These are phyloP conservation scores for Zosterops borbonicus DNA, from an alignment of 2,113 vertebrate species.

Conservation along the genomic window DNA sequence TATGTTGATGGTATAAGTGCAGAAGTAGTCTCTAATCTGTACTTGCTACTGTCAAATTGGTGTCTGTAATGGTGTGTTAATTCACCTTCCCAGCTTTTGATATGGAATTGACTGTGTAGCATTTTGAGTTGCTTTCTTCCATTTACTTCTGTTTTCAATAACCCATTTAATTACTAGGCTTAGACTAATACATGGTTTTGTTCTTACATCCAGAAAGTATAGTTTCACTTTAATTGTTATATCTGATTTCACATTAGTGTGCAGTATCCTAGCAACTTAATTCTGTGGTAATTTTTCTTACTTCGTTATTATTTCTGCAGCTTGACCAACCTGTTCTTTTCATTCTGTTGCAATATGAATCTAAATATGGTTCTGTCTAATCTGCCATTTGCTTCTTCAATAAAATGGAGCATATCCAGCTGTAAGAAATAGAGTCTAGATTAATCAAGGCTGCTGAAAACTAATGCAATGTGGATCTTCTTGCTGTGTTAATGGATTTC, in stretches of 20 bases:
- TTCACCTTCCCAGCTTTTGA: conserved; percentile 57
- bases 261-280: conserved; percentile 75
- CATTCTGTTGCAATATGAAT: neutral
- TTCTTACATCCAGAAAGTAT: conserved; percentile 66
- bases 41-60: conserved; percentile 44
- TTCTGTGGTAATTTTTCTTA: conserved; percentile 17
- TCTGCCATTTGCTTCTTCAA: neutral
- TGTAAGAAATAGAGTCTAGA: neutral
- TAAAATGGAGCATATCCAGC: neutral
- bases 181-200: conserved; percentile 71
- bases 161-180: conserved; percentile 70
- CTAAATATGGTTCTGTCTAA: neutral
- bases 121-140: conserved; percentile 58
- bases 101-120: conserved; percentile 14
- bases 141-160: conserved; percentile 71
- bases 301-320: neutral
- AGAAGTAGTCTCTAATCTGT: conserved; percentile 37
- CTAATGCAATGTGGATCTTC: neutral
- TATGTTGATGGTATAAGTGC: neutral
- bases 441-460: neutral
- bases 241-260: conserved; percentile 72
- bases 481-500: conserved; percentile 10
- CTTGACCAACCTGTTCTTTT: neutral
- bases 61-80: conserved; percentile 42
- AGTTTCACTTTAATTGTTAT: conserved; percentile 74